Conservation (phyloP, 2,797 vertebrate species). For the Sandelia bainsii region DNA sequence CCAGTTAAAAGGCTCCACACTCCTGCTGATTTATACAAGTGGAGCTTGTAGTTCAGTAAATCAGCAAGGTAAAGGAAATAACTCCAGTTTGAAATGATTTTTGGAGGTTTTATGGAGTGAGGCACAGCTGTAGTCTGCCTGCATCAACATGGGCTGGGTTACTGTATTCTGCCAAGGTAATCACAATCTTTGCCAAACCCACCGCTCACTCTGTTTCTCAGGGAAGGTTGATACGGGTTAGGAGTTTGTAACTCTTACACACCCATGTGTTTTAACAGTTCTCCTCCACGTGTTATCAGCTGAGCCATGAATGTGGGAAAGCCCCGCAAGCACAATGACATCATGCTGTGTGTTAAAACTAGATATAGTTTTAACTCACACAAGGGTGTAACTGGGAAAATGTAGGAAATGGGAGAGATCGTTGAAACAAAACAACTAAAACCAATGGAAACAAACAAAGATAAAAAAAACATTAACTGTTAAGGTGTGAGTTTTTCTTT, state of each 20-base stretch:
- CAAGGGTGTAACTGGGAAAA: conserved; percentile 72
- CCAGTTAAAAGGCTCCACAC: conserved; percentile 11
- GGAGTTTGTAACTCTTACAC: conserved; percentile 72
- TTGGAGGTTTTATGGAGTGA: conserved; percentile 56
- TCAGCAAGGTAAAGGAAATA: conserved; percentile 51
- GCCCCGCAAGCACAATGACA: conserved; percentile 77
- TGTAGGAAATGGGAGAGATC: conserved; percentile 58
- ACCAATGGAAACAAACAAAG: conserved; percentile 57
- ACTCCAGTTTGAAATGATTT: conserved; percentile 38
- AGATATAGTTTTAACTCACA: conserved; percentile 71
- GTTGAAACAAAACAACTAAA: conserved; percentile 57
- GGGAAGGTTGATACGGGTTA: conserved; percentile 71
- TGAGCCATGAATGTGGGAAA: conserved; percentile 80
- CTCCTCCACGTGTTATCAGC: conserved; percentile 81
- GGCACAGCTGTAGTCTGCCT: conserved; percentile 62
- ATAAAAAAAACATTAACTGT: conserved; percentile 18
- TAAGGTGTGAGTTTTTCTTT: background rate
- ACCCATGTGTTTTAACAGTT: conserved; percentile 77
- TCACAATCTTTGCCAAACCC: conserved; percentile 67
- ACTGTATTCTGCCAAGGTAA: conserved; percentile 68
- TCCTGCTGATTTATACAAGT: conserved; percentile 35
- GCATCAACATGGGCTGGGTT: conserved; percentile 68
- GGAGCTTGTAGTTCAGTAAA: conserved; percentile 41
- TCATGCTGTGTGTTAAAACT: conserved; percentile 70
- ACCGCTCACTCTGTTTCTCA: conserved; percentile 62